phyloP scores from a whole-genome alignment of 2,797 vertebrate genomes.

The Sebastes vulpes region DNA sequence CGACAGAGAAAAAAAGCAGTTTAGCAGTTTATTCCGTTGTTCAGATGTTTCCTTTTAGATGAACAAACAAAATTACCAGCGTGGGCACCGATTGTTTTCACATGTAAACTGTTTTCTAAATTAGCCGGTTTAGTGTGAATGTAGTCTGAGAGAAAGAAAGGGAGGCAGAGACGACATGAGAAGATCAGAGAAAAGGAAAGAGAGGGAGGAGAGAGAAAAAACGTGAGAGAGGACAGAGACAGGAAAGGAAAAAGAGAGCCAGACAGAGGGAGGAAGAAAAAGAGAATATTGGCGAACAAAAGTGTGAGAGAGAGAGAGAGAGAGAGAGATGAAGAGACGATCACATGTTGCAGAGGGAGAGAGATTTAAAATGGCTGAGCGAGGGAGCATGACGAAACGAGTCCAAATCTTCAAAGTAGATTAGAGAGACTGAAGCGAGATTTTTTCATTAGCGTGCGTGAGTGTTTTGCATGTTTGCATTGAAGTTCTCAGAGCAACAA shows the following conservation, averaged over 20 bases:
- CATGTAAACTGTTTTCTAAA: neutral
- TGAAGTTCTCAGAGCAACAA: neutral
- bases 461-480: constrained; percentile 5
- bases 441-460: constrained; percentile 25
- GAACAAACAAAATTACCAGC: too few species aligned
- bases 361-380: constrained; percentile 48
- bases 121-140: neutral
- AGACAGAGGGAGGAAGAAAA: neutral
- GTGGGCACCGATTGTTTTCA: too few species aligned
- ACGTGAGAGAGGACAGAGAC: neutral
- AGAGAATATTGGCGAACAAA: neutral
- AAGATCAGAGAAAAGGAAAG: neutral
- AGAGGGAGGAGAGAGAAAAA: neutral
- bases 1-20: neutral
- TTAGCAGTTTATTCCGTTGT: neutral
- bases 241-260: neutral
- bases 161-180: neutral
- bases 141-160: neutral
- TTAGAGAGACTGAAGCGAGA: constrained; percentile 35
- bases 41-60: neutral
- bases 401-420: constrained; percentile 51
- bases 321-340: neutral
- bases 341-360: constrained; percentile 30
- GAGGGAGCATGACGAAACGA: constrained; percentile 37
- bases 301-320: neutral